phyloP scores from a whole-genome alignment of 2,797 vertebrate species.

The Halcyon chelicuti region DNA sequence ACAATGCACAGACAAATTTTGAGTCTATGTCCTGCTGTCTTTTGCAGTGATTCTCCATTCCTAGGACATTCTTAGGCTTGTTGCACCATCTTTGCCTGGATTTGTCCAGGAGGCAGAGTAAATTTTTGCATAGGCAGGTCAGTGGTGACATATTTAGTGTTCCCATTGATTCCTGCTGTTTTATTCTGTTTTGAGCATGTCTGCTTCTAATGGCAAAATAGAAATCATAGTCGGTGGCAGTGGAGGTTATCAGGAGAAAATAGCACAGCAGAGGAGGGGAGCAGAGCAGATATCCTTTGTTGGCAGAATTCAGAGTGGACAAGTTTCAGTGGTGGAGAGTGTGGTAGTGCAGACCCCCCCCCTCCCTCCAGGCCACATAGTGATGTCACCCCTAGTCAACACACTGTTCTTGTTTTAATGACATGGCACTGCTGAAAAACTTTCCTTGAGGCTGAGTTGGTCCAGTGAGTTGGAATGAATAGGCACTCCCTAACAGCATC shows the following conservation, averaged over 20 bases:
- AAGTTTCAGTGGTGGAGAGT: background rate
- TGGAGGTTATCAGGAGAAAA: background rate
- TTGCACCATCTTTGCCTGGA: background rate
- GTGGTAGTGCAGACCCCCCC: background rate
- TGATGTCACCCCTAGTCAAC: background rate
- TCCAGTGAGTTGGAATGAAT: background rate
- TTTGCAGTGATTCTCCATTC: background rate
- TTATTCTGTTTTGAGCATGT: background rate
- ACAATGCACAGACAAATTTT: background rate
- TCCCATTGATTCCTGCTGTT: background rate
- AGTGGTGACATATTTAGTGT: background rate
- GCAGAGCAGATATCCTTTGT: background rate
- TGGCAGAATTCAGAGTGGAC: background rate
- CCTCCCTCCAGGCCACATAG: background rate
- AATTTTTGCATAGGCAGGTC: background rate
- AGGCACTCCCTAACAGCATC: background rate
- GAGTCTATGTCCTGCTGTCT: rapidly evolving
- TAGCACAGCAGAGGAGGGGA: background rate
- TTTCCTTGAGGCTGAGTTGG: no score
- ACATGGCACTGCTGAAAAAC: background rate
- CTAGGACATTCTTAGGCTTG: background rate
- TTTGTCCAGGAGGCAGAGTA: background rate
- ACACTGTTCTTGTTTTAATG: background rate
- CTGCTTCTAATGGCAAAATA: background rate
- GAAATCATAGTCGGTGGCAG: background rate